Base-by-base conservation (phyloP, 2,113 vertebrate genomes). In the Muscicapa adusta region DNA sequence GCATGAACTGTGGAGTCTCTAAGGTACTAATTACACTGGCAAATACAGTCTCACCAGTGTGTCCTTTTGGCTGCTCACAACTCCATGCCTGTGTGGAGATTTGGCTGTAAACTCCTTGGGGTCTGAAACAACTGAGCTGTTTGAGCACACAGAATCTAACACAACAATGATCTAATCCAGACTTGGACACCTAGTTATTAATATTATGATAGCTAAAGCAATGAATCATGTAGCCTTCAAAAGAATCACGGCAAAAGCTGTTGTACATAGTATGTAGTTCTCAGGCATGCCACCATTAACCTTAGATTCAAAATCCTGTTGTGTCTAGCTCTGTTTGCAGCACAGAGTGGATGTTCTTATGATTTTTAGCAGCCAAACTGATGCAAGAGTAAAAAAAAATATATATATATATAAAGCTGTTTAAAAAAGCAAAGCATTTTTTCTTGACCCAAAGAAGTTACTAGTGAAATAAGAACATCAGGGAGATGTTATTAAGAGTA, bases 181-280 rank as follows among this genome's bases (percentile, higher is more conserved):
- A 67, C 89, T 93, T 93, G 93, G 84, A 93, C 81, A 94, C 31
- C 66, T 51, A 81, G 70, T 61, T n/a, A 48, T n/a, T 95, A 94
- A 93, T 75, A 93, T 86, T 88, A 36, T 91, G 74, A 84, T 56
- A 87, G 72, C 56, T 83, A 83, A 42, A 92, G 85, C 40, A 56
- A 18, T 80, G 92, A 96, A 85, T 90, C 88, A 94, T 0, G 1
- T 3, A 80, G 48, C 65, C 40, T 60, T 74, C 83, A 62, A 24
- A 91, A 42, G 71, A 92, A 77, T 8, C 86, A 77, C 57, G 90
- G 82, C 53, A 76, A 48, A 89, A 95, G 78, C 82, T 95, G 83
- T 67, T 63, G 75, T 56, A 70, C 60, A 70, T 67, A 80, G 47
- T 23, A 77, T 63, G 62, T 38, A 18, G 11, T 50, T 90, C 47